Evolutionary conservation across 2,888 invertebrate species (phyloP).

Genomic region (Eilema sororculum): DNA sequence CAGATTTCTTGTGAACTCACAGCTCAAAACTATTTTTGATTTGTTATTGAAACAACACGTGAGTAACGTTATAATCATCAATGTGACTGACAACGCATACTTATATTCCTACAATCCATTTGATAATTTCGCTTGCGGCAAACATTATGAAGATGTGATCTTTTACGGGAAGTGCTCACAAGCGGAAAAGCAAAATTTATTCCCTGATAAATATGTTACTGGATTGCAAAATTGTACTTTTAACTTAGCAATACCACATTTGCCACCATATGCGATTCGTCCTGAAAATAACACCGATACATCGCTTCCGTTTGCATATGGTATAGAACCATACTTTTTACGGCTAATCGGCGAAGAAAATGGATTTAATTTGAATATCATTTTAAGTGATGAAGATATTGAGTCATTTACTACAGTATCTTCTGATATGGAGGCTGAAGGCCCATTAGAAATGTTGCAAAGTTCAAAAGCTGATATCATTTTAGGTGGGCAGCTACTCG

Average conservation of each 20-base stretch:
- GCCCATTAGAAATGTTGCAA: conserved; percentile 32
- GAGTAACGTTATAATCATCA: conserved; percentile 57
- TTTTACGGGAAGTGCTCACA: conserved; percentile 61
- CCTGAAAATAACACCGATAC: conserved; percentile 20
- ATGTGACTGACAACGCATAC: conserved; percentile 53
- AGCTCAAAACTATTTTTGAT: conserved; percentile 58
- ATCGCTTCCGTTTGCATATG: conserved; percentile 32
- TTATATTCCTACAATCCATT: conserved; percentile 71
- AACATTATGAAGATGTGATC: conserved; percentile 60
- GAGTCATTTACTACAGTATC: conserved; percentile 16
- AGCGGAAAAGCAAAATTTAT: conserved; percentile 42
- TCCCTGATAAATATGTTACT: conserved; percentile 55
- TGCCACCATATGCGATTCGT: conserved; percentile 60
- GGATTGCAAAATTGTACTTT: conserved; percentile 67
- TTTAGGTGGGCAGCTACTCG: conserved; percentile 30
- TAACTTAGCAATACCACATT: conserved; percentile 57
- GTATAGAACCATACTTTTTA: conserved; percentile 60
- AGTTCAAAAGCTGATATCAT: conserved; percentile 32
- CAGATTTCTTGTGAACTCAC: conserved; percentile 34
- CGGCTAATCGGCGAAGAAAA: conserved; percentile 58
- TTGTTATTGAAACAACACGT: conserved; percentile 56
- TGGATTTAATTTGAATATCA: conserved; percentile 60
- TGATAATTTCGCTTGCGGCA: conserved; percentile 70
- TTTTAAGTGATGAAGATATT: conserved; percentile 7
- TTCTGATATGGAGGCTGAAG: conserved; percentile 26